phyloP scores from a whole-genome alignment of 2,113 vertebrate genomes.

The Orcinus orca region DNA sequence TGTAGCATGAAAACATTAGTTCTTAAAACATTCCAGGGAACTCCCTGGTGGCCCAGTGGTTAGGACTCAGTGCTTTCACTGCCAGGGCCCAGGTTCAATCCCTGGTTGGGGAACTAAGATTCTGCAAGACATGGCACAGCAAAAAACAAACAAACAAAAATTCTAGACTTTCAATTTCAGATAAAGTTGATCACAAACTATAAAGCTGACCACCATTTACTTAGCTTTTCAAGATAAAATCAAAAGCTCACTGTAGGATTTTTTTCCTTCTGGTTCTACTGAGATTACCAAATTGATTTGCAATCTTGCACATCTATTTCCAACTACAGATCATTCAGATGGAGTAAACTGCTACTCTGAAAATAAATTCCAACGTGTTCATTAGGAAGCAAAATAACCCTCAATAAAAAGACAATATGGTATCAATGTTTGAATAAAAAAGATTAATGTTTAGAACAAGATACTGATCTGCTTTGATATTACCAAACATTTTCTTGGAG shows the following conservation, averaged over 20 bases:
- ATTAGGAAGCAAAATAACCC: constrained; percentile 30
- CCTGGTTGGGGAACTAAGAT: no score
- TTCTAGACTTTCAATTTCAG: neutral
- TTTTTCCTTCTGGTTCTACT: neutral
- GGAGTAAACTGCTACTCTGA: neutral
- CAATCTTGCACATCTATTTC: constrained; percentile 16
- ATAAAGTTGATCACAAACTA: constrained; percentile 22
- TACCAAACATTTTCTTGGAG: neutral
- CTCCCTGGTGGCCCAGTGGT: no score
- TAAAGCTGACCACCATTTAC: neutral
- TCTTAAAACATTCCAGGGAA: constrained; percentile 3
- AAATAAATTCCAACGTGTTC: constrained; percentile 7
- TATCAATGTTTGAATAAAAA: constrained; percentile 24
- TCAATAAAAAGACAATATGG: neutral
- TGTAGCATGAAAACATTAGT: neutral
- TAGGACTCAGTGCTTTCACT: no score
- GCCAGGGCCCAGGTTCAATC: no score
- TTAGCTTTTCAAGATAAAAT: constrained; percentile 8
- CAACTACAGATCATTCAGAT: neutral
- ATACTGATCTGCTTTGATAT: neutral
- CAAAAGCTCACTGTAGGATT: neutral
- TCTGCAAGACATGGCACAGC: no score
- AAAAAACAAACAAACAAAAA: neutral
- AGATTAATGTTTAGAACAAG: neutral
- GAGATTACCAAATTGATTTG: constrained; percentile 15